phyloP scores from a whole-genome alignment of 1,140 invertebrate species.

The Tyrophagus putrescentiae region DNA sequence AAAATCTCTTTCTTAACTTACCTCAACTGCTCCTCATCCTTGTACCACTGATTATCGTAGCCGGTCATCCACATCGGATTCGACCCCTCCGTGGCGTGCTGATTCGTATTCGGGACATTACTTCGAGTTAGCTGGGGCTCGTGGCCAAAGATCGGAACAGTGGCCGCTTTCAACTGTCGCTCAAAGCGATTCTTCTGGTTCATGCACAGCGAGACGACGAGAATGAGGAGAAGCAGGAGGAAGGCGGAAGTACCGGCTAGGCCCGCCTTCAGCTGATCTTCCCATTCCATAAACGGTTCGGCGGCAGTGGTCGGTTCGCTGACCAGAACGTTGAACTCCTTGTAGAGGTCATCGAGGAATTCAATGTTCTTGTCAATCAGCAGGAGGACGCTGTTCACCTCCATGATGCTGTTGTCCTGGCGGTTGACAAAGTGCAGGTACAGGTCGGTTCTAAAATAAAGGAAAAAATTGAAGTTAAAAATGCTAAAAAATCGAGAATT shows the following conservation, averaged over 20 bases:
- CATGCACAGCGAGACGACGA: conserved; percentile 59
- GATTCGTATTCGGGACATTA: conserved; percentile 81
- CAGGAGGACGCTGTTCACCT: conserved; percentile 37
- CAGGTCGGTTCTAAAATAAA: conserved; percentile 52
- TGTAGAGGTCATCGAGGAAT: conserved; percentile 68
- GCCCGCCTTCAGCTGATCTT: conserved; percentile 46
- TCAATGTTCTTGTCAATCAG: conserved; percentile 81
- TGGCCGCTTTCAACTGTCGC: conserved; percentile 77
- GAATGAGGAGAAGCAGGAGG: conserved; percentile 53
- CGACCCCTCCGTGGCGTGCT: conserved; percentile 77
- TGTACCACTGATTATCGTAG: conserved; percentile 79
- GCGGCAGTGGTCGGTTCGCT: conserved; percentile 29
- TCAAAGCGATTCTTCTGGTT: conserved; percentile 66
- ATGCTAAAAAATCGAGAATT: neutral
- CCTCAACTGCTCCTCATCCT: conserved; percentile 49
- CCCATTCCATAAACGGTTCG: conserved; percentile 23
- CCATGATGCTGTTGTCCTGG: conserved; percentile 73
- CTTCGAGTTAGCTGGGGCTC: conserved; percentile 47
- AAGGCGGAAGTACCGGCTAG: conserved; percentile 61
- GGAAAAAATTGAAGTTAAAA: conserved; percentile 7
- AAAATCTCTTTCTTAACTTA: conserved; percentile 12
- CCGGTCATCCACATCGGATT: conserved; percentile 90
- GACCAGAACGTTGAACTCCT: conserved; percentile 44
- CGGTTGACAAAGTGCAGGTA: conserved; percentile 81
- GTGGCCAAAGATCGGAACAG: conserved; percentile 66